Evolutionary conservation across 2,797 vertebrate genomes (phyloP), one percentile per base, ranked within the genome.

Genomic region (Lagodon rhomboides): DNA sequence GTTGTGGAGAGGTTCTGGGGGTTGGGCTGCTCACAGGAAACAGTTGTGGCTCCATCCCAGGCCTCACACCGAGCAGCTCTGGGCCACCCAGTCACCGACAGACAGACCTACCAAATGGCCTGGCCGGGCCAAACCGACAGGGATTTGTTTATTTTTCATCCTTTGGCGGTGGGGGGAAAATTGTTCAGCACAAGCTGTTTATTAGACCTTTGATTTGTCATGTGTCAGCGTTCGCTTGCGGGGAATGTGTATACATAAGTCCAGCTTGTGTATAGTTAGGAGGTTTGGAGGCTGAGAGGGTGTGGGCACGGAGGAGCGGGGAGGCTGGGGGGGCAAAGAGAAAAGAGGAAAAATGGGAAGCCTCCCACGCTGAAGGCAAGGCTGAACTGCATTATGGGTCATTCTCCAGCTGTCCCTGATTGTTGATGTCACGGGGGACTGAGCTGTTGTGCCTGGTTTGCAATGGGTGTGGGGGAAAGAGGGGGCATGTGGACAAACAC

Each of bases 71-170:
- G 85, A 93, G 96, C 93, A 87, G 84, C 87, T 79, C 77, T 78
- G 92, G 95, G 94, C 96, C 95, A 96, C 95, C 96, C 95, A 96
- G 94, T 90, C 91, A 87, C 89, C 90, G 43, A 85, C 88, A 93
- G 91, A 94, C 92, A 94, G 91, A 93, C 92, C 93, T 75, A 93
- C 91, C 92, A 94, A 93, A 94, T 92, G 88, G 91, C 87, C 89
- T 69, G 87, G 89, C 89, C 56, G 79, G 77, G 89, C 89, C 88
- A 78, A 74, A 87, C 91, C 83, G 82, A 92, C 89, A 84, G 85
- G 88, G 86, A 93, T 94, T 88, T 95, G 94, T 96, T 96, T 96
- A 95, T 96, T 95, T 96, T 96, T 95, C 90, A 93, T 95, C 92
- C 91, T 93, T 94, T 80, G 79, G 90, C 73, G 87, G 84, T 73